These are phyloP conservation scores for Syncerus caffer DNA, from an alignment of 2,797 vertebrate species.

Conservation along the genomic window DNA sequence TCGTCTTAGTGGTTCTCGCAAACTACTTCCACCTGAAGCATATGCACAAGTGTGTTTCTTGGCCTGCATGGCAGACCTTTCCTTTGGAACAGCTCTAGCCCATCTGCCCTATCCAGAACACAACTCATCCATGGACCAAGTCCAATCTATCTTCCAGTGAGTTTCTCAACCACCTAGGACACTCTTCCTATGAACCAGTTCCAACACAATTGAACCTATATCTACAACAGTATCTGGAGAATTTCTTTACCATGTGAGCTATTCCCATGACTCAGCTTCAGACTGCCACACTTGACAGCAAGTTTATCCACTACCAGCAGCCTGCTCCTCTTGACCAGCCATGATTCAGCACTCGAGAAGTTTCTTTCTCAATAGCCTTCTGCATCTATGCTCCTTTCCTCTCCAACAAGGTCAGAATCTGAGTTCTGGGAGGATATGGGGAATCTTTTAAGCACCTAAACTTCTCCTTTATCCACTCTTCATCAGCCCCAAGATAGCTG, in stretches of 20 bases:
- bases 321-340: background rate
- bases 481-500: background rate
- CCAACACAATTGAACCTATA: background rate
- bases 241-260: background rate
- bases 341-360: background rate
- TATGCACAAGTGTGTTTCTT: background rate
- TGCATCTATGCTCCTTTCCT: accelerated
- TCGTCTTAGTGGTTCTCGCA: background rate
- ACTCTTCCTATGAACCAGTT: background rate
- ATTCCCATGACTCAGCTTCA: background rate
- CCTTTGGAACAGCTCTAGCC: background rate
- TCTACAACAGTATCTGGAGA: background rate
- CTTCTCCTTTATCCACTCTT: background rate
- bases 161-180: too few relatives aligned
- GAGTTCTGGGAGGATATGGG: accelerated
- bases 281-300: background rate
- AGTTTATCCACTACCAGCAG: background rate
- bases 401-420: background rate
- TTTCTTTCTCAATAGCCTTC: background rate
- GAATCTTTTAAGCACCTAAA: background rate
- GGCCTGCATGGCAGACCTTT: background rate
- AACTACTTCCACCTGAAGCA: background rate
- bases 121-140: background rate
- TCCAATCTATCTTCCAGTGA: background rate
- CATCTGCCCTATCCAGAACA: background rate